Base-by-base conservation (phyloP, 2,888 invertebrate genomes). In the Ganaspis brasiliensis region DNA sequence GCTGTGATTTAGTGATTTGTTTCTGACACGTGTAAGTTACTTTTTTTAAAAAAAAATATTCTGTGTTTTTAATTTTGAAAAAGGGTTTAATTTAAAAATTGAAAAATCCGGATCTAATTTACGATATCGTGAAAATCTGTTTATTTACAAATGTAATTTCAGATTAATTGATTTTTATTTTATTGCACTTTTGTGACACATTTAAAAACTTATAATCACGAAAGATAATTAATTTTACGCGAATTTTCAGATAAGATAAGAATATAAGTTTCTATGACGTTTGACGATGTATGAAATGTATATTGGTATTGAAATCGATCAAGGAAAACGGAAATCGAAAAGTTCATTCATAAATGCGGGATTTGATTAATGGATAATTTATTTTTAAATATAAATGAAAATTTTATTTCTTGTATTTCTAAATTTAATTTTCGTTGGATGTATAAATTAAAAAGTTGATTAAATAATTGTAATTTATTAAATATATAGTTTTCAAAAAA, bases 241-340 rank as follows among this genome's bases (percentile, higher is more conserved):
- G 57, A 59, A 59, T 59, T n/a, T 31, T 59, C 8, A 31, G 57
- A 59, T 59, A 59, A 59, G 57, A 59, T 59, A 59, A 59, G n/a
- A 31, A 26, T 31, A 31, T n/a, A 59, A 59, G 31, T 59, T 59
- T 31, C 57, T 59, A 31, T 59, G 57, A 59, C 57, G 31, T 59
- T 59, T 59, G 2, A 31, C 12, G 31, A 26, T 26, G 9, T 52
- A 52, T 19, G 52, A 52, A 52, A 59, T 31, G 57, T 59, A 55
- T 21, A 21, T 55, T 16, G 57, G 4, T 59, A 31, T 59, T 59
- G 31, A 59, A 31, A 59, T 59, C 57, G 16, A 31, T 31, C 57
- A 59, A 59, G 24, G 56, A 1, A 26, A 59, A 59, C 9, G 14
- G 26, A 9, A 56, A 31, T n/a, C 31, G 6, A n/a, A n/a, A n/a